Evolutionary conservation across 2,888 invertebrate species (phyloP), one percentile per base, ranked within the genome.

Genomic region (Ferdinandea cuprea): DNA sequence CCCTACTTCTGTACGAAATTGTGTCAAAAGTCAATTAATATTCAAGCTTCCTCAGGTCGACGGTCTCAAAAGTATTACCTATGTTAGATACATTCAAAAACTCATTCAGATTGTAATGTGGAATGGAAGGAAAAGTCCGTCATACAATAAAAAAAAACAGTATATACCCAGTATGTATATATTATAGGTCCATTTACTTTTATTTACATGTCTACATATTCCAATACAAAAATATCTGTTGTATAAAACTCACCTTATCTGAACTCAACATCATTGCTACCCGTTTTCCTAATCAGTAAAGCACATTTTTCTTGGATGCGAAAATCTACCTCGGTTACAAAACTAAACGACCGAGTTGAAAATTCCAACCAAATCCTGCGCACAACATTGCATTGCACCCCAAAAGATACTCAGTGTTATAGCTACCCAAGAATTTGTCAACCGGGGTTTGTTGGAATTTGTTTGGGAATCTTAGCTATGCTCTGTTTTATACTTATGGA

Each of bases 381-480:
- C 83, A 83, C 17, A 19, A 37, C 78, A 83, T 17, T 73, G 28
- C 32, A 21, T n/a, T 35, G 17, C 42, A 58, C 44, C 44, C 50
- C 32, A 50, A 50, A 58, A 61, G 30, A 52, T 42, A 63, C 52
- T 68, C 56, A 56, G 48, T 61, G 50, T 48, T 73, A n/a, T 66
- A n/a, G n/a, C 61, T 37, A 78, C 68, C 58, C 40, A 54, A 61
- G 37, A 61, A 68, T 46, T 83, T 72, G 66, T 72, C 48, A 72
- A 56, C 58, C 72, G 72, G 78, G 83, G 83, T 78, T 83, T 78
- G 83, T 63, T 78, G 87, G 86, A 86, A 86, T 87, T 65, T 85
- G 85, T 86, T 86, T 86, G 86, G 85, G 86, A 86, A 86, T 85
- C 86, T 86, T 86, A 87, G 86, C 86, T 87, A 86, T 86, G 79